These are phyloP conservation scores for Catharus bicknelli DNA, from an alignment of 2,113 vertebrate species.

Conservation along the genomic window DNA sequence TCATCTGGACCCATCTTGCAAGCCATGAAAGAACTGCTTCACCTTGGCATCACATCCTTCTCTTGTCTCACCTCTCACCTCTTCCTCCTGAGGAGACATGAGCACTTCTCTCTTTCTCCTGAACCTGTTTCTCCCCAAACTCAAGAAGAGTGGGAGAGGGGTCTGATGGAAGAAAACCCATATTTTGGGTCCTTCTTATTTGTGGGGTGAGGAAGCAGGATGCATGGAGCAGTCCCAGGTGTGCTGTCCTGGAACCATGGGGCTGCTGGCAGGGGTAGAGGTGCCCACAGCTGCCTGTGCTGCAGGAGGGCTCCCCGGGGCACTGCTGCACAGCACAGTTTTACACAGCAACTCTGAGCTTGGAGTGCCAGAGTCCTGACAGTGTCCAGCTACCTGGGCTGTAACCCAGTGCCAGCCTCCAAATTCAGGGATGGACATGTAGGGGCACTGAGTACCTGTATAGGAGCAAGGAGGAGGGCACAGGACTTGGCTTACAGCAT, in stretches of 20 bases:
- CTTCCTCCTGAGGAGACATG: background rate
- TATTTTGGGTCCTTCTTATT: background rate
- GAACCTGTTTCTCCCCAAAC: background rate
- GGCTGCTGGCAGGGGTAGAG: background rate
- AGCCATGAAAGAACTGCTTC: background rate
- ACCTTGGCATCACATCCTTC: accelerated
- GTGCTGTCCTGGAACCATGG: accelerated
- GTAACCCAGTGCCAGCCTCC: background rate
- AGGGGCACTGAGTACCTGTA: background rate
- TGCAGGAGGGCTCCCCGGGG: background rate
- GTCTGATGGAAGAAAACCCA: background rate
- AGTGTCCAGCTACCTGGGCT: background rate
- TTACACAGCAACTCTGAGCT: background rate
- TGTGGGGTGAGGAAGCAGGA: accelerated
- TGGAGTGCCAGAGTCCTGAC: background rate
- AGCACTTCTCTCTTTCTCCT: background rate
- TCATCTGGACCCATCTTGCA: background rate
- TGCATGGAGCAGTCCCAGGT: accelerated
- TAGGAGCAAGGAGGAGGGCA: background rate
- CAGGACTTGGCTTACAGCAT: accelerated
- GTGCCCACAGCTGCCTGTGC: background rate
- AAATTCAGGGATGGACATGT: accelerated
- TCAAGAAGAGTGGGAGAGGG: background rate
- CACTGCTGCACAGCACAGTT: background rate
- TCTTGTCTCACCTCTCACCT: background rate